phyloP scores from a whole-genome alignment of 92 coral and sea anemone species.

The Umimayanthus kanabou region DNA sequence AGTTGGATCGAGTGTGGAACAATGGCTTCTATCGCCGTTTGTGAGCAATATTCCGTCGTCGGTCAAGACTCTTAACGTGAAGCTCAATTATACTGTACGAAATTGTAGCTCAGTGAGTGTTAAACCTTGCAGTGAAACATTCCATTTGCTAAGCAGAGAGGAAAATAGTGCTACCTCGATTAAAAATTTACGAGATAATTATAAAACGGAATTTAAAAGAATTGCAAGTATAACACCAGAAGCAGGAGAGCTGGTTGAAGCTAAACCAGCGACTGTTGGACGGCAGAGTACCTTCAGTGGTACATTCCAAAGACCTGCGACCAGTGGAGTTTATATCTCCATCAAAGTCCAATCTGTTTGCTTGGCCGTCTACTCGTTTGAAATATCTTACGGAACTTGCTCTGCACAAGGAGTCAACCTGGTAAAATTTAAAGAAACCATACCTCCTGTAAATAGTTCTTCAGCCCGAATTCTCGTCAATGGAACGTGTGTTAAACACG shows the following conservation, averaged over 20 bases:
- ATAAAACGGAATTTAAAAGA: no score
- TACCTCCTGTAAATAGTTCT: background rate
- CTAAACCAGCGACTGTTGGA: background rate
- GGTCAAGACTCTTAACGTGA: background rate
- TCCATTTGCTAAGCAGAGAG: background rate
- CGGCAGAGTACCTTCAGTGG: background rate
- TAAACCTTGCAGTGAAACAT: background rate
- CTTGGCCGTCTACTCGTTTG: constrained; percentile 1
- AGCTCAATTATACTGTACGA: background rate
- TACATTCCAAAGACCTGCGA: background rate
- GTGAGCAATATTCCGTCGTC: background rate
- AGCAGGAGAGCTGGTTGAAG: background rate
- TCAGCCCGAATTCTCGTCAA: background rate
- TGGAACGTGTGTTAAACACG: constrained; percentile 11
- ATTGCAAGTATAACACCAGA: background rate
- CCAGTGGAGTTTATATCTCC: background rate
- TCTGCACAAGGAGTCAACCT: background rate
- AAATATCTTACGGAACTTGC: background rate
- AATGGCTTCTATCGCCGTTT: background rate
- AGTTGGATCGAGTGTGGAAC: background rate
- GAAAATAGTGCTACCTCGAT: background rate
- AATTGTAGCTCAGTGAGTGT: background rate
- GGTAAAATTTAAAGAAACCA: background rate
- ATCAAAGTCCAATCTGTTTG: background rate
- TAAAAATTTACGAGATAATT: background rate